These are phyloP conservation scores for Chloropsis cyanopogon DNA, from an alignment of 2,113 vertebrate genomes.

Conservation along the genomic window DNA sequence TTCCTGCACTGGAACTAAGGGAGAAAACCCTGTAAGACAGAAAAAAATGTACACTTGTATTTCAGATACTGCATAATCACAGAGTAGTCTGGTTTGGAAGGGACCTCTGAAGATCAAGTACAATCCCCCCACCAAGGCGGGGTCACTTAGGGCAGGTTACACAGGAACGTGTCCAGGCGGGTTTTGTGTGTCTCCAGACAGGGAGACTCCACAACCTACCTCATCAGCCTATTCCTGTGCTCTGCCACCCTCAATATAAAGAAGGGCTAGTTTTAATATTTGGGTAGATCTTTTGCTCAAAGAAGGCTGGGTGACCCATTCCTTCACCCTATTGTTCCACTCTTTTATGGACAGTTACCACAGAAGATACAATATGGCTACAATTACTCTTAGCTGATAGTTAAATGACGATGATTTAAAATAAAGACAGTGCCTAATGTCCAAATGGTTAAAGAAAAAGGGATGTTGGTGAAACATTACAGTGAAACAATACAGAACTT, in stretches of 20 bases:
- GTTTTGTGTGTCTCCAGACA: neutral
- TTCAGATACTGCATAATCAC: neutral
- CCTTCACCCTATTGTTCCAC: neutral
- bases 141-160: neutral
- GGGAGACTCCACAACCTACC: neutral
- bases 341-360: neutral
- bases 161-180: neutral
- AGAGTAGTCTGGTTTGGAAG: neutral
- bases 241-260: neutral
- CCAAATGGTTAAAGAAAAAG: neutral
- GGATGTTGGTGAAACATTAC: neutral
- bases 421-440: neutral
- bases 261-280: neutral
- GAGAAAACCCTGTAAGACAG: neutral
- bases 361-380: neutral
- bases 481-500: neutral
- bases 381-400: neutral
- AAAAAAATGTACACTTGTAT: neutral
- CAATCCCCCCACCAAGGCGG: neutral
- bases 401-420: neutral
- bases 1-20: neutral
- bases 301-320: neutral
- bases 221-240: neutral
- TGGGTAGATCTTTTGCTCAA: neutral
- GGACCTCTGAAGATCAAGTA: neutral